Evolutionary conservation across 2,888 invertebrate genomes (phyloP), one percentile per base, ranked within the genome.

Genomic region (Unio delphinus): DNA sequence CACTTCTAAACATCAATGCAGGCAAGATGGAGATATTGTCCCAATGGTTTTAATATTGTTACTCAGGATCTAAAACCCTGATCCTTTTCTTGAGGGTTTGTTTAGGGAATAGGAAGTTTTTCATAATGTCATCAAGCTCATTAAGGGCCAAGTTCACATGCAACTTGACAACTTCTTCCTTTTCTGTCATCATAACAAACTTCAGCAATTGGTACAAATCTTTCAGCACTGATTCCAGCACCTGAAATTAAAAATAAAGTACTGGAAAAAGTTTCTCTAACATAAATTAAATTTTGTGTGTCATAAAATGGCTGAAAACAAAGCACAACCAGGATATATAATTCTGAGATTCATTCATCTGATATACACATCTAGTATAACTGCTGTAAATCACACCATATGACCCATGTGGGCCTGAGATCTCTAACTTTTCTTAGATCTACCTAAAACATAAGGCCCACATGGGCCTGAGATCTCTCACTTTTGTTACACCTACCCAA

Each of bases 131-230:
- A 85, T 95, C 93, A 20, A 96, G 91, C 90, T 95, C 94, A 88
- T 95, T 94, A 58, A 96, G 89, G 1, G 95, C 95, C 68, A 95
- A 89, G 86, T 94, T 94, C 28, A 94, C 94, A 82, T 96, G 96
- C 62, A 95, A 91, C 83, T 93, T 92, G 63, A 95, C 92, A 4
- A 93, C 92, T 81, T 94, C 94, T 86, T 95, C 94, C 45, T 90
- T 89, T 75, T 94, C 93, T 66, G 92, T 91, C 30, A 91, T 90
- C 80, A 94, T 93, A 20, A 94, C 90, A 57, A 91, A 90, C 87
- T 94, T 95, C 66, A 96, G 90, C 4, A 93, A 92, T 80, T 93
- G 92, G 86, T 95, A 95, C 74, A 96, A 90, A 3, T 94, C 93
- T 6, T 93, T 90, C 65, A 95, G 90, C 69, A 93, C 92, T 34